Evolutionary conservation across 1,140 invertebrate genomes (phyloP).

Genomic region (Manduca sexta): DNA sequence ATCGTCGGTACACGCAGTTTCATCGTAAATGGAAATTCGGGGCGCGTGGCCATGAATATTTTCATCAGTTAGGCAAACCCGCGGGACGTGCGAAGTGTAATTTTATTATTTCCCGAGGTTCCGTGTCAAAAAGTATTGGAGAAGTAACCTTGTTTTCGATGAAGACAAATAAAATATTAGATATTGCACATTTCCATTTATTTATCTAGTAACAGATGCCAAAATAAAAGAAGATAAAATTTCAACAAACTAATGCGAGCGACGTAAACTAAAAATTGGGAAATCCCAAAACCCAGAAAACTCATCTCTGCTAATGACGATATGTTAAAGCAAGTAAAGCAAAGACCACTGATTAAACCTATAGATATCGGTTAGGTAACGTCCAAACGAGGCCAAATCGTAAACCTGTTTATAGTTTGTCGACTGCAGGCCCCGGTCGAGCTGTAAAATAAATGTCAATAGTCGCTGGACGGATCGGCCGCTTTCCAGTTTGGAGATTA

Average conservation of each 20-base stretch:
- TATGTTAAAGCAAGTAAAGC: too few species aligned
- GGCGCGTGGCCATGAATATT: slow-evolving; percentile 20
- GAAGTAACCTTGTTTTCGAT: background rate
- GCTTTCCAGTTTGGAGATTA: background rate
- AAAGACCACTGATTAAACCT: background rate
- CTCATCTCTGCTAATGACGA: background rate
- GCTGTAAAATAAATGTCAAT: slow-evolving; percentile 5
- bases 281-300: too few species aligned
- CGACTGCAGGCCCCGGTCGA: slow-evolving; percentile 1
- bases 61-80: slow-evolving; percentile 8
- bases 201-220: too few species aligned
- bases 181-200: too few species aligned
- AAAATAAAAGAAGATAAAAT: too few species aligned
- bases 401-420: slow-evolving; percentile 12
- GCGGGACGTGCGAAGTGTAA: background rate
- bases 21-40: slow-evolving; percentile 15
- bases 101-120: background rate
- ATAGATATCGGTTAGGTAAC: too few species aligned
- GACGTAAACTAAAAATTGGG: too few species aligned
- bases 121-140: background rate
- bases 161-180: too few species aligned
- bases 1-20: background rate
- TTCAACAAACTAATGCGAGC: too few species aligned
- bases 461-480: background rate
- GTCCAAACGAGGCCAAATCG: slow-evolving; percentile 3